These are phyloP conservation scores for Anthonomus grandis DNA, from an alignment of 1,140 invertebrate species.

Conservation along the genomic window DNA sequence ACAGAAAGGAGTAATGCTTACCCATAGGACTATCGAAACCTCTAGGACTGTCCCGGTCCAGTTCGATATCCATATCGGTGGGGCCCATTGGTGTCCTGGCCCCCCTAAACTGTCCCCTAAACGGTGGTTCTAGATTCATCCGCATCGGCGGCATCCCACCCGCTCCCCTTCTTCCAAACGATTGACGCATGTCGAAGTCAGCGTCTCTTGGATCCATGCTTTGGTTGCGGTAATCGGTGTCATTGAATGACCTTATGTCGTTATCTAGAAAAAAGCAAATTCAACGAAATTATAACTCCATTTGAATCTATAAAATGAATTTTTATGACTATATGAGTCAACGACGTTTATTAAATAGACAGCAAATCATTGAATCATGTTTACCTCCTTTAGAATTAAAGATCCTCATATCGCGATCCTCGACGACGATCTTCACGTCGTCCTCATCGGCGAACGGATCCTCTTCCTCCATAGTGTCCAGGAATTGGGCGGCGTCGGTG, in stretches of 20 bases:
- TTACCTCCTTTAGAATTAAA: slow-evolving; percentile 24
- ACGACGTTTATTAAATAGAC: background rate
- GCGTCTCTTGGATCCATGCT: slow-evolving; percentile 23
- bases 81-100: background rate
- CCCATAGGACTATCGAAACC: slow-evolving; percentile 1
- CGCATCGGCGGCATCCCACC: background rate
- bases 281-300: too few relatives aligned
- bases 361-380: too few relatives aligned
- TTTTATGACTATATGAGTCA: background rate
- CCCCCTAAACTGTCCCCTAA: background rate
- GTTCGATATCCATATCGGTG: background rate
- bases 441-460: slow-evolving; percentile 12
- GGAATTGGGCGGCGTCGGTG: slow-evolving; percentile 30
- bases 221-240: slow-evolving; percentile 30
- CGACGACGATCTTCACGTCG: slow-evolving; percentile 32
- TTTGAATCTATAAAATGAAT: background rate
- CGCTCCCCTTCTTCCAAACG: background rate
- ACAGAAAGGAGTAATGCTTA: background rate
- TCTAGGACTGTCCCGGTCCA: background rate
- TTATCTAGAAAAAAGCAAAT: slow-evolving; percentile 18
- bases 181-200: slow-evolving; percentile 28
- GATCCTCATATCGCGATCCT: slow-evolving; percentile 34
- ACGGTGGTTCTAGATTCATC: too few relatives aligned
- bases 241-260: slow-evolving; percentile 28
- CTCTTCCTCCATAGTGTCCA: background rate